Percentiles rank a stretch among this genome's conserved stretches.
Conservation (phyloP, 2,113 vertebrate genomes). For the Entelurus aequoreus region DNA sequence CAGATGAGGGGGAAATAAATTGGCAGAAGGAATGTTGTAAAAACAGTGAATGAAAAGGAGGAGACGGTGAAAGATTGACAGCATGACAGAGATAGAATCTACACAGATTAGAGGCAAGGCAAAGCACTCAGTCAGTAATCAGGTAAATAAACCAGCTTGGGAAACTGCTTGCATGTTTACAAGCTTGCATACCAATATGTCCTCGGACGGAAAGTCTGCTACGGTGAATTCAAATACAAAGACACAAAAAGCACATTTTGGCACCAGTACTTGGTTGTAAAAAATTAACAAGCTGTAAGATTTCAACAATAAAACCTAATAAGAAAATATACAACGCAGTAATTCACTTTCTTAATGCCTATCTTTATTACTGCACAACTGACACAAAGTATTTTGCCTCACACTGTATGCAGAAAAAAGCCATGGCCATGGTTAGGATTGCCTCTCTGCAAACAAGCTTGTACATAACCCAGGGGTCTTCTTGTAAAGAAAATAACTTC, state of each 20-base stretch:
- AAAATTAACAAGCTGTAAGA: background rate
- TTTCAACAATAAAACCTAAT: background rate
- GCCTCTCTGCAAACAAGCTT: background rate
- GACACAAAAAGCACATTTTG: background rate
- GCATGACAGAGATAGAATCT: background rate
- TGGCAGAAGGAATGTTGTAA: constrained; percentile 43
- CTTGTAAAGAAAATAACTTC: too few species aligned
- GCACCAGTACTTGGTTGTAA: background rate
- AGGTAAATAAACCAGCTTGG: constrained; percentile 45
- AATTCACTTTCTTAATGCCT: background rate
- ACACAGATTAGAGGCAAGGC: background rate
- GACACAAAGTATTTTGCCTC: background rate
- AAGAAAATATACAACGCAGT: too few species aligned
- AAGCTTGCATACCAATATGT: background rate
- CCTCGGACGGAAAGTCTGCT: background rate
- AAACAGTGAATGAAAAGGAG: constrained; percentile 19
- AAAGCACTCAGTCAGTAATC: constrained; percentile 8
- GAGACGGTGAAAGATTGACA: constrained; percentile 5
- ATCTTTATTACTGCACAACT: too few species aligned
- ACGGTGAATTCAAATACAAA: background rate
- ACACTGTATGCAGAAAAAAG: background rate
- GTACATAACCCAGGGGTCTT: background rate
- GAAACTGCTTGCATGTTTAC: constrained; percentile 1
- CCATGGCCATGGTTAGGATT: background rate
- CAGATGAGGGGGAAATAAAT: constrained; percentile 43